phyloP scores from a whole-genome alignment of 2,113 vertebrate genomes.

The Proterorhinus semilunaris region DNA sequence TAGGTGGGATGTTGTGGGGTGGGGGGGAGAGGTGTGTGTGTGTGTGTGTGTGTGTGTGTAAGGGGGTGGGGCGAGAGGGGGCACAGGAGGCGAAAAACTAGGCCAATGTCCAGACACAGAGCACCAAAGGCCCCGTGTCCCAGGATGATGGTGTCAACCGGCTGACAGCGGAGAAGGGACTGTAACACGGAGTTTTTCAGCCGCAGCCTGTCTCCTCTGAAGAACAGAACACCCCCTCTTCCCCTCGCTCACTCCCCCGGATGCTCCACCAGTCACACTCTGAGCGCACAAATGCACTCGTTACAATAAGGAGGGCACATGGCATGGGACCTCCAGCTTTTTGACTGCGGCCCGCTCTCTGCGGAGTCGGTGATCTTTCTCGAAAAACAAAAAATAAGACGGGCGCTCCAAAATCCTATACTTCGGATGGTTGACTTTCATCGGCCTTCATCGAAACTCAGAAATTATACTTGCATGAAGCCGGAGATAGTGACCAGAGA shows the following conservation, averaged over 20 bases:
- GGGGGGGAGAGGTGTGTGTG: constrained; percentile 15
- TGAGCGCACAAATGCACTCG: constrained; percentile 77
- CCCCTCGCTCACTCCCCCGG: constrained; percentile 17
- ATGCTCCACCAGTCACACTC: constrained; percentile 72
- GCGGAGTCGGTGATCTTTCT: constrained; percentile 60
- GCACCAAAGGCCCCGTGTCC: constrained; percentile 71
- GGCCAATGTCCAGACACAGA: constrained; percentile 78
- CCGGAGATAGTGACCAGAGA: too few species aligned
- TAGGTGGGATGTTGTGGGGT: constrained; percentile 62
- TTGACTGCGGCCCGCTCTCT: constrained; percentile 69
- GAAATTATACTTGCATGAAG: too few species aligned
- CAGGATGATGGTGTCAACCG: constrained; percentile 72
- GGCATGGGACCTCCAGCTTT: constrained; percentile 74
- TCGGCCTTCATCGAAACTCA: too few species aligned
- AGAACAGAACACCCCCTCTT: constrained; percentile 57
- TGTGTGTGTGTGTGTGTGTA: not conserved
- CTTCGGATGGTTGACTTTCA: too few species aligned
- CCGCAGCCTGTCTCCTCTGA: constrained; percentile 68
- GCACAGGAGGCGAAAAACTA: constrained; percentile 62
- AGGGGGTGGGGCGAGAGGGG: constrained; percentile 20
- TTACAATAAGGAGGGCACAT: constrained; percentile 81
- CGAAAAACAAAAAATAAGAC: constrained; percentile 65
- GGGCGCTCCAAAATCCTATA: not conserved
- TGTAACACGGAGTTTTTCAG: constrained; percentile 70
- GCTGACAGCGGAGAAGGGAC: constrained; percentile 79